Base-by-base conservation (phyloP, 2,888 invertebrate genomes). In the Pycnomerus fuliginosus region DNA sequence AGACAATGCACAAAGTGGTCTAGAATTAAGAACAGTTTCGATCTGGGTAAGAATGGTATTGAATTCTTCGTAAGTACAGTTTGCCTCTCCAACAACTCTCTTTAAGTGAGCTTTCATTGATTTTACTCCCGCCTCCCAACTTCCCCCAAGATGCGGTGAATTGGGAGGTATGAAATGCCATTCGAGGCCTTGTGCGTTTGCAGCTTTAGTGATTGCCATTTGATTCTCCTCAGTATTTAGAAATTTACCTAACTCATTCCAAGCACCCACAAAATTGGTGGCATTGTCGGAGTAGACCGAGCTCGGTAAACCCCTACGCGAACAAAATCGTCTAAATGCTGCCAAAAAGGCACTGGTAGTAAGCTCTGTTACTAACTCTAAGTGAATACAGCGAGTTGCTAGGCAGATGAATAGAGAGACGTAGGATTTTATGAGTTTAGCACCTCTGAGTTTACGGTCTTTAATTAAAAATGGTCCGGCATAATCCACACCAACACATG, bases 1-100 rank as follows among this genome's bases (percentile, higher is more conserved):
- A 8, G 53, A 58, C 1, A 62, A 8, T 1, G 61, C 48, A 3
- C 41, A 45, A 1, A 67, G 38, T 3, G 64, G 66, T 7, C 63
- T 37, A 1, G 61, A 65, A 43, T 65, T 66, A n/a, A 65, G 34
- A 25, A 54, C 47, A 2, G 59, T 55, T 37, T 67, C 62, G 8
- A 64, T 58, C 40, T 62, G 60, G 14, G 39, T 50, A 0, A 58
- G 8, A 3, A 61, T 10, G 0, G 50, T 48, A 16, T 30, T 17
- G 13, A 48, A 38, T 29, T 51, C 31, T 35, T 51, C 51, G 17
- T 30, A 51, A 16, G 38, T 31, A 4, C 44, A 38, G n/a, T 20
- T 7, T 5, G 31, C 17, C 8, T 5, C 15, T 23, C 27, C 11
- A 23, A 22, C 8, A 43, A 43, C 14, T 2, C 44, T 5, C 17